Evolutionary conservation across 2,888 invertebrate species (phyloP).

Genomic region (Polydrusus pterygomalis): DNA sequence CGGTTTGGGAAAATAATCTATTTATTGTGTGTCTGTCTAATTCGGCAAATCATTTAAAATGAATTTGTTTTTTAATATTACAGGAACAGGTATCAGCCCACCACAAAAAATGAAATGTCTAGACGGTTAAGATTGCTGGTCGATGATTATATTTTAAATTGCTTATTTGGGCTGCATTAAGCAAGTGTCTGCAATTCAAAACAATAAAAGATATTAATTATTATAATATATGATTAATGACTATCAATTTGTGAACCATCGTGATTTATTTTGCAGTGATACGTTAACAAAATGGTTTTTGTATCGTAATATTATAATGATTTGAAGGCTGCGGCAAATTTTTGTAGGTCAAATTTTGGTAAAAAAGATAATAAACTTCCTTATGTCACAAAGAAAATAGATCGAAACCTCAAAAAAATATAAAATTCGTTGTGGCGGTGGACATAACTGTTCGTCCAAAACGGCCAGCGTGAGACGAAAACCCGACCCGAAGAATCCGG

Average conservation of each 20-base stretch:
- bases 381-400: too few relatives aligned
- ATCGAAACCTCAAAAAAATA: too few relatives aligned
- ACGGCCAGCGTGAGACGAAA: too few relatives aligned
- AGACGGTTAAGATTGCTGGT: constrained; percentile 50
- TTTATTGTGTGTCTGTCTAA: background rate
- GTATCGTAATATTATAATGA: too few relatives aligned
- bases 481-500: too few relatives aligned
- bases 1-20: background rate
- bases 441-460: too few relatives aligned
- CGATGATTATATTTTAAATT: constrained; percentile 48
- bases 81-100: constrained; percentile 37
- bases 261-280: constrained; percentile 3
- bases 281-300: constrained; percentile 7
- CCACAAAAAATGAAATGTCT: constrained; percentile 48
- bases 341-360: too few relatives aligned
- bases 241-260: constrained; percentile 24
- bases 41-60: background rate
- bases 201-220: constrained; percentile 45
- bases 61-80: constrained; percentile 25
- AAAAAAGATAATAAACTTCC: too few relatives aligned
- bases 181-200: constrained; percentile 33
- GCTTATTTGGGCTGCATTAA: constrained; percentile 38
- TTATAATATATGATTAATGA: constrained; percentile 47
- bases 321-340: background rate
- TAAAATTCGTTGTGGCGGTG: too few relatives aligned